Evolutionary conservation across 2,797 vertebrate genomes (phyloP).

Genomic region (Amazona ochrocephala): DNA sequence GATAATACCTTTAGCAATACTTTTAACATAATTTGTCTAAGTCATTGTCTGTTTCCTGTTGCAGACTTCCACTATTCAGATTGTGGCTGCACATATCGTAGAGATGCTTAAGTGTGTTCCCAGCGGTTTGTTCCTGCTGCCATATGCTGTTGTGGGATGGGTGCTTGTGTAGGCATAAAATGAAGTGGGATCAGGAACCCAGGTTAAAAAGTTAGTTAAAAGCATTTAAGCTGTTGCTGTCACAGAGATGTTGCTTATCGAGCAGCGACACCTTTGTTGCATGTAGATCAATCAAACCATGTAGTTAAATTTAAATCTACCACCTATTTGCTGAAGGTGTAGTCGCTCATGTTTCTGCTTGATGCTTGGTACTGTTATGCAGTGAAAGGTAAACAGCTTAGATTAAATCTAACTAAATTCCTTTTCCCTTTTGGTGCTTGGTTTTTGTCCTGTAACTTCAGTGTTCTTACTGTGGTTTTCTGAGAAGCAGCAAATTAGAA

Average conservation of each 20-base stretch:
- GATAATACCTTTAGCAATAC: background rate
- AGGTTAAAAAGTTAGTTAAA: background rate
- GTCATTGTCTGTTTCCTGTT: background rate
- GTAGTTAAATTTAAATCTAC: background rate
- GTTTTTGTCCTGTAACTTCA: background rate
- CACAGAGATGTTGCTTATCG: background rate
- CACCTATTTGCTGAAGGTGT: background rate
- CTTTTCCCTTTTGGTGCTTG: background rate
- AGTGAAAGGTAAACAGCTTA: background rate
- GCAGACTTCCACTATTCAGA: background rate
- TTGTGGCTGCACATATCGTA: background rate
- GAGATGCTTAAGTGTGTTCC: background rate
- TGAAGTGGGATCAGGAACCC: background rate
- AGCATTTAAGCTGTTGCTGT: background rate
- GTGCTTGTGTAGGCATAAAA: background rate
- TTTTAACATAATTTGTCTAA: background rate
- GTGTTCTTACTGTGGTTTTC: background rate
- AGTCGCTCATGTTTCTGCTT: fast-evolving
- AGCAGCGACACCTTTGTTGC: background rate
- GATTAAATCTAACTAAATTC: background rate
- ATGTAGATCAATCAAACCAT: background rate
- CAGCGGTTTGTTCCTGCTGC: background rate
- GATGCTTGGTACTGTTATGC: background rate
- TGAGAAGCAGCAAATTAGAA: background rate
- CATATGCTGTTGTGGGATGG: background rate